Conservation (phyloP, 2,113 vertebrate species). For the Alosa alosa region DNA sequence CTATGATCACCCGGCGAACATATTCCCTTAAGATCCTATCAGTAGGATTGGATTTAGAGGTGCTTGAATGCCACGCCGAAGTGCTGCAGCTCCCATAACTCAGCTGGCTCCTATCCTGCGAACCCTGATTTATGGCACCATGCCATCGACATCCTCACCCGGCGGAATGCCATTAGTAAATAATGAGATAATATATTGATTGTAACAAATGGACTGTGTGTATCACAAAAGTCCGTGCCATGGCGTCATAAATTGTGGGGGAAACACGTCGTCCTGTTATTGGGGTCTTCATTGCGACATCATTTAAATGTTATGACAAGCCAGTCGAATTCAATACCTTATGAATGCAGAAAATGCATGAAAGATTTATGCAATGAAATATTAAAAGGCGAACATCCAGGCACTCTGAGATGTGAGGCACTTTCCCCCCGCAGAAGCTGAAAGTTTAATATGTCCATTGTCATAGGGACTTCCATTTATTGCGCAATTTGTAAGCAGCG, state of each 20-base stretch:
- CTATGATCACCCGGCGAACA: background rate
- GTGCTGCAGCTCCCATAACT: background rate
- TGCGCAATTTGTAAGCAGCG: constrained; percentile 26
- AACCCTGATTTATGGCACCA: background rate
- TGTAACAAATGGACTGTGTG: background rate
- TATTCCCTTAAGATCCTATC: constrained; percentile 11
- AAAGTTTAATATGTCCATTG: constrained; percentile 36
- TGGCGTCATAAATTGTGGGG: background rate
- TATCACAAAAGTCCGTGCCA: background rate
- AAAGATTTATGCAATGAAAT: constrained; percentile 36
- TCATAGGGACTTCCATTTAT: constrained; percentile 29
- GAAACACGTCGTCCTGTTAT: constrained; percentile 14
- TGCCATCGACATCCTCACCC: background rate
- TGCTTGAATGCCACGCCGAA: background rate
- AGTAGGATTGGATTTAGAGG: constrained; percentile 1
- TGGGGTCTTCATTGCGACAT: constrained; percentile 20
- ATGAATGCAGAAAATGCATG: constrained; percentile 30
- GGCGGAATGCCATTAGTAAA: background rate
- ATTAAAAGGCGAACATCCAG: constrained; percentile 26
- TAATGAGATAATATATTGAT: constrained; percentile 17
- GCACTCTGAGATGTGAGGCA: constrained; percentile 17
- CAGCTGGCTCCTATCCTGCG: background rate
- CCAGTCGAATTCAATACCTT: constrained; percentile 18
- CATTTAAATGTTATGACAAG: constrained; percentile 23
- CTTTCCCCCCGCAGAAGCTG: constrained; percentile 17